A percentile compares a stretch with the other conserved stretches of the same genome.
These are phyloP conservation scores for Pharmacophagus antenor DNA, from an alignment of 2,888 invertebrate species.

Conservation along the genomic window DNA sequence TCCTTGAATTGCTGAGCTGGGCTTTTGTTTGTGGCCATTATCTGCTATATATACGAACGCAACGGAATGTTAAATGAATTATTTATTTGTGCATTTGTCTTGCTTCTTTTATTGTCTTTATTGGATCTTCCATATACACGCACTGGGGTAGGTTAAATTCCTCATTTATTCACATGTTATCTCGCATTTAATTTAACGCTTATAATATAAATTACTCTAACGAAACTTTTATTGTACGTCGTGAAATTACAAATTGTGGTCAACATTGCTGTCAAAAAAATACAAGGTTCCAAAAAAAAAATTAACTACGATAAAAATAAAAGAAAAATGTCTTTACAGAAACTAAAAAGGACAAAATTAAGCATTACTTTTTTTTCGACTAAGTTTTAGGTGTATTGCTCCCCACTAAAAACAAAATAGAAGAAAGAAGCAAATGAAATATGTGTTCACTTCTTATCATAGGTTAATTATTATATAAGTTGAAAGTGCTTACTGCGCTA, in stretches of 20 bases:
- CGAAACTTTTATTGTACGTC: background rate
- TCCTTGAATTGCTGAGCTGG: background rate
- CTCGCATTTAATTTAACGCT: background rate
- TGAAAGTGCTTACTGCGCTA: background rate
- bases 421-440: background rate
- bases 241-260: too few species aligned
- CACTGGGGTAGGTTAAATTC: background rate
- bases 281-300: too few species aligned
- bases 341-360: too few species aligned
- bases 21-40: background rate
- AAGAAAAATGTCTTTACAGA: too few species aligned
- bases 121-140: slow-evolving; percentile 14
- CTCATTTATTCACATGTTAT: background rate
- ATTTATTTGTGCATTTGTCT: slow-evolving; percentile 21
- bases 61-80: slow-evolving; percentile 5
- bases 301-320: too few species aligned
- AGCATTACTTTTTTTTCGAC: too few species aligned
- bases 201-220: background rate
- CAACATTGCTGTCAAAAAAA: too few species aligned
- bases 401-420: background rate
- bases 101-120: slow-evolving; percentile 18
- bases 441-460: too few species aligned
- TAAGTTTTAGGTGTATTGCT: too few species aligned
- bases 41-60: background rate
- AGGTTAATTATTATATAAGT: background rate